phyloP scores from a whole-genome alignment of 2,888 invertebrate genomes.

The Cheilosia grossa region DNA sequence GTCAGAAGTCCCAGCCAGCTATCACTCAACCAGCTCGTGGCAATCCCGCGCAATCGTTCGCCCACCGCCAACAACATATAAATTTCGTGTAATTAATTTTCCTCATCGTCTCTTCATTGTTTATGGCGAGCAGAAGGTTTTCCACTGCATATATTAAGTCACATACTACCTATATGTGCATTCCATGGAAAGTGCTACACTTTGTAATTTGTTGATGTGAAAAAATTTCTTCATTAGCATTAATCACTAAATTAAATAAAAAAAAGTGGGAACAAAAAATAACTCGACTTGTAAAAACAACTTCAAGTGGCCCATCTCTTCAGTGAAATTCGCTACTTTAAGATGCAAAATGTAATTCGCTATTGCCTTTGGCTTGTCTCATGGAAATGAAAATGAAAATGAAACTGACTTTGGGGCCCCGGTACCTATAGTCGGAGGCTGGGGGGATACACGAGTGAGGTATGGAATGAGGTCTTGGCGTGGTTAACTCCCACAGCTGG shows the following conservation, averaged over 20 bases:
- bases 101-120: constrained; percentile 36
- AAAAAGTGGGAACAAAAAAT: constrained; percentile 3
- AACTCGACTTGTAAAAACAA: constrained; percentile 34
- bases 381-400: constrained; percentile 63
- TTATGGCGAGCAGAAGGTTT: constrained; percentile 28
- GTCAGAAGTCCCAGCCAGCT: constrained; percentile 53
- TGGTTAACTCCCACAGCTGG: constrained; percentile 66
- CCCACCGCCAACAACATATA: constrained; percentile 64
- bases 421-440: constrained; percentile 15
- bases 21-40: constrained; percentile 47
- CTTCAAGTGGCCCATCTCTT: constrained; percentile 47
- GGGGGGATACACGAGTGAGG: constrained; percentile 33
- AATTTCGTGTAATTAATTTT: constrained; percentile 63
- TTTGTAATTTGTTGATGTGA: constrained; percentile 47
- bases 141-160: constrained; percentile 13
- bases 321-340: constrained; percentile 55
- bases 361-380: constrained; percentile 9
- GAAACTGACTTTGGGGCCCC: constrained; percentile 35
- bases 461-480: constrained; percentile 56
- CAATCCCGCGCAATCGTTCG: constrained; percentile 53
- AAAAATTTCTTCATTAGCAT: constrained; percentile 59
- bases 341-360: constrained; percentile 15
- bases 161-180: background rate
- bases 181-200: constrained; percentile 67
- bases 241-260: constrained; percentile 22